Evolutionary conservation across 2,797 vertebrate genomes (phyloP).

Genomic region (Halcyon smyrnensis): DNA sequence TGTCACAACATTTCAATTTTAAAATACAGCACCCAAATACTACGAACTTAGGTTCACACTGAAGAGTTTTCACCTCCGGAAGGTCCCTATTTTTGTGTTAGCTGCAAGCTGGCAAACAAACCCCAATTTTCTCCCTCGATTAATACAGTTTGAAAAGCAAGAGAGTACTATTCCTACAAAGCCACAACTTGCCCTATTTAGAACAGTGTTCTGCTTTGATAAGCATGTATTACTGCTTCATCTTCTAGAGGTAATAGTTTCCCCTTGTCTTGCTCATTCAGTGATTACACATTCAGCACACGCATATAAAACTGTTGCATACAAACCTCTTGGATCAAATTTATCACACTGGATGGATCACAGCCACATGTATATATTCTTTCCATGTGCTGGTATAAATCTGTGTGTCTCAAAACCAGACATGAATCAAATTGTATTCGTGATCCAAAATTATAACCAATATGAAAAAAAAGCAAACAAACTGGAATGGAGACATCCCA

Average conservation of each 20-base stretch:
- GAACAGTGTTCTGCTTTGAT: conserved; percentile 23
- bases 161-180: background rate
- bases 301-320: background rate
- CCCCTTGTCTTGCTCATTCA: background rate
- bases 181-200: background rate
- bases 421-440: background rate
- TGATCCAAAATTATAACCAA: background rate
- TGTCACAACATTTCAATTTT: background rate
- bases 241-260: background rate
- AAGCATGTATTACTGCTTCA: conserved; percentile 37
- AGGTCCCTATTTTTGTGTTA: background rate
- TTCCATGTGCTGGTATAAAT: background rate
- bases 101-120: background rate
- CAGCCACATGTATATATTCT: background rate
- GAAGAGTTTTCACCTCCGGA: background rate
- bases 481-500: background rate
- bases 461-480: background rate
- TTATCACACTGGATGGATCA: background rate
- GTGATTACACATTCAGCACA: background rate
- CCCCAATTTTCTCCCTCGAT: background rate
- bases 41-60: background rate
- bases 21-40: background rate
- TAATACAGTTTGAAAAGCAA: background rate
- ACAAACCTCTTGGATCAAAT: background rate
- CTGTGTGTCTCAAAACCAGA: background rate